Base-by-base conservation (phyloP, 64 coral and sea anemone species). In the Exaiptasia diaphana region DNA sequence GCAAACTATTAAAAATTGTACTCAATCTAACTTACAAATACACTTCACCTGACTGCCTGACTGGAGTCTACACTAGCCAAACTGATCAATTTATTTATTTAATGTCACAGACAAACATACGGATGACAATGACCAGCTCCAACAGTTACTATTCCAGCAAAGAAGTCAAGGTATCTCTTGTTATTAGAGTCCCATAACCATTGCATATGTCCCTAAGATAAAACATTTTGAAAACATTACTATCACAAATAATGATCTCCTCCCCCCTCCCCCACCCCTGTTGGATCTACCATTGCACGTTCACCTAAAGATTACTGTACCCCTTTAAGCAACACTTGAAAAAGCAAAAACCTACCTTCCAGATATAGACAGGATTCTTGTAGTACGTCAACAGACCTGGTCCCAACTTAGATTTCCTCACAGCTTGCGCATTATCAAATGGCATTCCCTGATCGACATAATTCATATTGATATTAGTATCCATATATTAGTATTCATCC, bases 51-150 rank as follows among this genome's bases (percentile, higher is more conserved):
- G n/a, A n/a, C n/a, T n/a, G n/a, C n/a, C n/a, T n/a, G n/a, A n/a
- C n/a, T n/a, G n/a, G n/a, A n/a, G n/a, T n/a, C n/a, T n/a, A n/a
- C n/a, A n/a, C n/a, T n/a, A n/a, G n/a, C n/a, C n/a, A n/a, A n/a
- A n/a, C n/a, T n/a, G n/a, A n/a, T n/a, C n/a, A n/a, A n/a, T n/a
- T n/a, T n/a, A n/a, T n/a, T n/a, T n/a, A n/a, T n/a, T n/a, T n/a
- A n/a, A n/a, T n/a, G n/a, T n/a, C n/a, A n/a, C n/a, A n/a, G n/a
- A n/a, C 38, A 35, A 54, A 87, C 91, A 77, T 93, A 93, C 91
- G 91, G 85, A 53, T 93, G 91, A 79, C 84, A 93, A 64, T 93
- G 91, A 13, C 91, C 91, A 18, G 83, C 91, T 42, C 85, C 86
- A 35, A 93, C 91, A 41, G 91, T 93, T 8, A 93, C 91, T 71